A percentile compares a stretch with the other conserved stretches of the same genome.
Conservation (phyloP, 1,140 invertebrate species). For the Hyposmocoma kahamanoa region DNA sequence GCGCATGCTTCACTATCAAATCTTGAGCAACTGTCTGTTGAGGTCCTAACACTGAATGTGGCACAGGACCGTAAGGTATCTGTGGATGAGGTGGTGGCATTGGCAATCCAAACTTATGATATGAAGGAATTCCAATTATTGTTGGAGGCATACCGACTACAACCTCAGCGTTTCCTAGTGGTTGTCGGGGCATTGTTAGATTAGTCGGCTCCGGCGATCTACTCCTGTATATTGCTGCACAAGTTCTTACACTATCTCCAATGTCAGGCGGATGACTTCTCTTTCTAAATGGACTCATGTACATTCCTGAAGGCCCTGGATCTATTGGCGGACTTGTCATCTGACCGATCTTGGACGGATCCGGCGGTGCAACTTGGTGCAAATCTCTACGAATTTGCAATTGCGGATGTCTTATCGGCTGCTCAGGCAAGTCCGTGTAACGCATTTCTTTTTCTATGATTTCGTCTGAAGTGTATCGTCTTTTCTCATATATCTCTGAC, state of each 20-base stretch:
- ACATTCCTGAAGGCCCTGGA: conserved; percentile 73
- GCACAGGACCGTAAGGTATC: conserved; percentile 51
- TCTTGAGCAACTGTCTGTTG: conserved; percentile 69
- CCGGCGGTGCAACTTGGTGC: conserved; percentile 69
- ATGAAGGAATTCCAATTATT: conserved; percentile 54
- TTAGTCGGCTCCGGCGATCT: conserved; percentile 71
- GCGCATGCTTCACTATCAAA: conserved; percentile 67
- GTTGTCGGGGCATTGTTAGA: conserved; percentile 60
- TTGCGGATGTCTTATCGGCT: conserved; percentile 58
- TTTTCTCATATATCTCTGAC: conserved; percentile 68
- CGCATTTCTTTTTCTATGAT: conserved; percentile 71
- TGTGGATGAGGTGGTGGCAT: conserved; percentile 66
- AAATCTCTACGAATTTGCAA: conserved; percentile 83
- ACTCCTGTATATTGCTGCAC: conserved; percentile 55
- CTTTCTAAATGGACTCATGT: conserved; percentile 70
- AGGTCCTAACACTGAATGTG: conserved; percentile 53
- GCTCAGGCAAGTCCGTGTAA: conserved; percentile 54
- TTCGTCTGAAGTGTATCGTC: conserved; percentile 72
- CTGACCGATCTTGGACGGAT: conserved; percentile 67
- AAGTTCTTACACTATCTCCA: conserved; percentile 55
- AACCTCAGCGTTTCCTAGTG: conserved; percentile 39
- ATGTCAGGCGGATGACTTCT: conserved; percentile 70
- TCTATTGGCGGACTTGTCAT: conserved; percentile 64
- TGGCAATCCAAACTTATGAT: conserved; percentile 67
- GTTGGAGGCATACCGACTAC: conserved; percentile 55